phyloP scores from a whole-genome alignment of 2,113 vertebrate species.

The Halcyon malimbica region DNA sequence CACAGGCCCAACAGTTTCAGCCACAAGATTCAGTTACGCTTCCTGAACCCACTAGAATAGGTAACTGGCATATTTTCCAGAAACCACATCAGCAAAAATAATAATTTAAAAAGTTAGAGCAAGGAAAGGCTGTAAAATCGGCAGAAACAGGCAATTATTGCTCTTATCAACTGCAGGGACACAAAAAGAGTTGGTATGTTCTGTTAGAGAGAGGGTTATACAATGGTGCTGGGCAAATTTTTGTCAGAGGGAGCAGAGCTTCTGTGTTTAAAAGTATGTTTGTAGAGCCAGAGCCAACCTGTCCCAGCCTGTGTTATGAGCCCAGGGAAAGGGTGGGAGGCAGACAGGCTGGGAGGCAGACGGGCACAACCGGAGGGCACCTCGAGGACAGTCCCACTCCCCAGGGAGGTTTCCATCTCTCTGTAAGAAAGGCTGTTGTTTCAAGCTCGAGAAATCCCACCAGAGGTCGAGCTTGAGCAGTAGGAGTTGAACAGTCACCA shows the following conservation, averaged over 20 bases:
- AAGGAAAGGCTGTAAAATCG: background rate
- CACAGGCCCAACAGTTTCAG: background rate
- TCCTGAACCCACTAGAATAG: background rate
- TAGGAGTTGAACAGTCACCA: background rate
- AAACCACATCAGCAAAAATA: slow-evolving; percentile 18
- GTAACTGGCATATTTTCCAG: background rate
- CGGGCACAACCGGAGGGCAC: background rate
- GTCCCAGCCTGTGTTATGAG: fast-evolving
- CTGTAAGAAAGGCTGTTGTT: background rate
- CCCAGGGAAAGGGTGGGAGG: background rate
- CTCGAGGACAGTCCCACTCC: fast-evolving
- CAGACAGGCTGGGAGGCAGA: background rate
- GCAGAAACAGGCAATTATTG: background rate
- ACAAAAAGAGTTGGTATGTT: background rate
- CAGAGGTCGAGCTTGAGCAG: background rate
- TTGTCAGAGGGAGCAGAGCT: background rate
- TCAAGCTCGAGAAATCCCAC: background rate
- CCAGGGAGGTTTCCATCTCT: background rate
- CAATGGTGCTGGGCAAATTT: background rate
- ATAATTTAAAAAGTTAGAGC: background rate
- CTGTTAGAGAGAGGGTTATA: background rate
- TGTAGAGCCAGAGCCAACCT: background rate
- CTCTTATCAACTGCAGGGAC: background rate
- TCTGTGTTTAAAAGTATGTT: background rate
- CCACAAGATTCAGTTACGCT: background rate